Evolutionary conservation across 2,888 invertebrate species (phyloP), one percentile per base, ranked within the genome.

Genomic region (Sabellastarte sp.): DNA sequence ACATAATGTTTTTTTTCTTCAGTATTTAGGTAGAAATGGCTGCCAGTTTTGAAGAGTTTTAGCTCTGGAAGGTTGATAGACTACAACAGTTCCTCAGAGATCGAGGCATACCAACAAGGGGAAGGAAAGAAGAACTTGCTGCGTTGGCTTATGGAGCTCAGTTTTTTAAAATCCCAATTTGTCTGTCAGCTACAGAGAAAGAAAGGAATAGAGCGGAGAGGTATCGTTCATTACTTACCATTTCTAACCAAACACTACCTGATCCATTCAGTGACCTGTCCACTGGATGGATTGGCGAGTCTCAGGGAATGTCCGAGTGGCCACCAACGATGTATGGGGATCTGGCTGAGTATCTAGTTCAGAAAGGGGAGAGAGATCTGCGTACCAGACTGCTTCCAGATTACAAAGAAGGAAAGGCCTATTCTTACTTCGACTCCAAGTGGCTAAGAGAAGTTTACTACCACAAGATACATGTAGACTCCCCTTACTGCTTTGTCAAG

Each of bases 381-480:
- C 15, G 41, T 3, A 26, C 4, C 4, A 32, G 59, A 10, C 59
- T 58, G 24, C 32, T 58, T 3, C 10, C 32, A 20, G 59, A 58
- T 28, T 58, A 58, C 41, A 58, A 58, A 28, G 59, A 58, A 41
- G 59, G 59, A 10, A 58, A 58, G 41, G 59, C 59, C n/a, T 58
- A 58, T 41, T 58, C 41, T 26, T 58, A 58, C 33, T 33, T 58
- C 10, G 41, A 5, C 20, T 10, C 10, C 20, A 41, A 41, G 20
- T 41, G 5, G 5, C 10, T 41, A 41, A 33, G 20, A 41, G 33
- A 58, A 41, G 28, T 58, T 41, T 58, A 20, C 26, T 58, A 33
- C 28, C 32, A 58, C 33, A 4, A 5, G 3, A 58, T 58, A 5
- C n/a, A 10, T 10, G 10, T 3, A 5, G n/a, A 5, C 10, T 33